These are phyloP conservation scores for Thomomys bottae DNA, from an alignment of 2,113 vertebrate genomes.

Conservation along the genomic window DNA sequence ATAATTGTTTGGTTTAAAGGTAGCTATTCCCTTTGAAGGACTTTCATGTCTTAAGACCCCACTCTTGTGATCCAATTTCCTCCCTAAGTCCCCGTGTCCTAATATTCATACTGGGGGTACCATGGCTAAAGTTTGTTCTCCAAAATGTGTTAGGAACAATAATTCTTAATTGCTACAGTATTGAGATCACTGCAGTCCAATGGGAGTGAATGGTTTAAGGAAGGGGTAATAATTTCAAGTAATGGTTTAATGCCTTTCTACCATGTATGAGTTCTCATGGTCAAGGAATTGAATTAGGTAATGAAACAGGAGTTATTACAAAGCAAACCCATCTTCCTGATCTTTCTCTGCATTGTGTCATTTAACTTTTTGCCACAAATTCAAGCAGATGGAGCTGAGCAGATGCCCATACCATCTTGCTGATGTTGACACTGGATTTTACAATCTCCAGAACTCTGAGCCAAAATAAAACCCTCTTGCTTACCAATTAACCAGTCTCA, in stretches of 20 bases:
- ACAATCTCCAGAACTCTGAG: background rate
- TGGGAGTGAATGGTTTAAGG: background rate
- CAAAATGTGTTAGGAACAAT: background rate
- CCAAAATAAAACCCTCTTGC: background rate
- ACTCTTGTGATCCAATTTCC: too few species aligned
- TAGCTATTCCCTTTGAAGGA: background rate
- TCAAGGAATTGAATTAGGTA: background rate
- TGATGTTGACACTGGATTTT: background rate
- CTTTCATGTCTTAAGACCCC: too few species aligned
- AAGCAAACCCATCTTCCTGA: background rate
- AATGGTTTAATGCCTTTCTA: background rate
- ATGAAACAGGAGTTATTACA: background rate
- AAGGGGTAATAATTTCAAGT: background rate
- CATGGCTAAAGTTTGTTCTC: too few species aligned
- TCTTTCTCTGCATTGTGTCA: background rate
- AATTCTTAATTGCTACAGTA: background rate
- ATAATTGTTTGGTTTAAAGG: background rate
- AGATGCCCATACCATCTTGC: background rate
- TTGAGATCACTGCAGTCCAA: background rate
- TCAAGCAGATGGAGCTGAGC: background rate
- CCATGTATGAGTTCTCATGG: background rate
- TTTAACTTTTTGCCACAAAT: background rate
- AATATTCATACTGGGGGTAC: background rate
- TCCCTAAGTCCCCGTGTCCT: too few species aligned
- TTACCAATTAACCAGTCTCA: background rate